These are phyloP conservation scores for Brachionus asplanchnoidis DNA, from an alignment of 1,140 invertebrate genomes.

Conservation along the genomic window DNA sequence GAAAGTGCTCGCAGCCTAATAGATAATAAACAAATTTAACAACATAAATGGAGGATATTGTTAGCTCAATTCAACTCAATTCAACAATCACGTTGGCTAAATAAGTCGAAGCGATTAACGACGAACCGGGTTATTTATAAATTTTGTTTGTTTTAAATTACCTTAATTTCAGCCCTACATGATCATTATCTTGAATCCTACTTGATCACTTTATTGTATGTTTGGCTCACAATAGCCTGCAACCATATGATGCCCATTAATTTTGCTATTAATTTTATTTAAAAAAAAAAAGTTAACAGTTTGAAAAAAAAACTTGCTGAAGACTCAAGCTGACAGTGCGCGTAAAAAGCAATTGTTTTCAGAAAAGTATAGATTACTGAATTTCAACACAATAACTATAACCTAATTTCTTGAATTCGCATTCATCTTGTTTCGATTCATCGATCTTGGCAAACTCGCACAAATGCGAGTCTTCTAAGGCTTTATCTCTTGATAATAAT, in stretches of 20 bases:
- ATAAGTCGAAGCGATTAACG: not conserved
- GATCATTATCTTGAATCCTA: not conserved
- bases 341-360: not conserved
- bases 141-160: not conserved
- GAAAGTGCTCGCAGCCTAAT: not conserved
- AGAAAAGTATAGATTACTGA: not conserved
- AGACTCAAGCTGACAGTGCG: constrained; percentile 25
- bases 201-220: not conserved
- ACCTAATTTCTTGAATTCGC: constrained; percentile 7
- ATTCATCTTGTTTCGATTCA: constrained; percentile 14
- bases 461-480: not conserved
- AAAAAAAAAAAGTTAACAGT: constrained; percentile 7
- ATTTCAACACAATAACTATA: constrained; percentile 15
- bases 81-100: not conserved
- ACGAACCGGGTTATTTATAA: not conserved
- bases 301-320: not conserved
- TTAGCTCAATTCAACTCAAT: not conserved
- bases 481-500: constrained; percentile 29
- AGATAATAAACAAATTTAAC: not conserved
- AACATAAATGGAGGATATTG: not conserved
- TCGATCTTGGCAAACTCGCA: not conserved
- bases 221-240: not conserved
- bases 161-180: constrained; percentile 19
- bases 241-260: constrained; percentile 22
- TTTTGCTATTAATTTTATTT: constrained; percentile 6